Percentiles rank a stretch among this genome's conserved stretches.
Conservation (phyloP, 2,888 invertebrate genomes). For the Mystacides longicornis region DNA sequence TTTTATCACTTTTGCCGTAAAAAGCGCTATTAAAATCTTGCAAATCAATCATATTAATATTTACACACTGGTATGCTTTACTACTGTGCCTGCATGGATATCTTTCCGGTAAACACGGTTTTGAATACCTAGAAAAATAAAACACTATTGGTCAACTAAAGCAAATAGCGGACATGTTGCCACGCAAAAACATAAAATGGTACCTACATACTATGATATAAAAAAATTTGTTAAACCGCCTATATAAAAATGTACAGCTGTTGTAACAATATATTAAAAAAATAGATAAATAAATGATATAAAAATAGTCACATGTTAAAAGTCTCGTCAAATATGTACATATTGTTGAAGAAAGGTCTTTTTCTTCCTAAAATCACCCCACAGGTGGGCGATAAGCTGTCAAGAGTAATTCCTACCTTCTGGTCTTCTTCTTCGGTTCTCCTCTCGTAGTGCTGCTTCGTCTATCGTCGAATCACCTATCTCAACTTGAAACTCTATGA, state of each 20-base stretch:
- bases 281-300: neutral
- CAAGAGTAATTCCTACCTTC: too few relatives aligned
- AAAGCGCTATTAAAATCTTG: neutral
- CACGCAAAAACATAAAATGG: slow-evolving; percentile 2
- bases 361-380: too few relatives aligned
- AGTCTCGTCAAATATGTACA: too few relatives aligned
- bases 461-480: too few relatives aligned
- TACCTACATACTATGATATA: neutral
- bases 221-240: neutral
- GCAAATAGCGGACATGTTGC: neutral
- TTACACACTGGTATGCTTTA: neutral
- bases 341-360: too few relatives aligned
- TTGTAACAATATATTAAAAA: neutral
- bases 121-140: neutral
- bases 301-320: neutral
- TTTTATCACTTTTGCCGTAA: slow-evolving; percentile 3
- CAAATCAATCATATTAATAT: slow-evolving; percentile 1
- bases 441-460: too few relatives aligned
- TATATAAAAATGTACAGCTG: too few relatives aligned
- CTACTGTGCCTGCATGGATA: neutral
- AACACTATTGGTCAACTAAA: neutral
- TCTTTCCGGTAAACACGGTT: neutral
- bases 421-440: too few relatives aligned
- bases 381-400: too few relatives aligned
- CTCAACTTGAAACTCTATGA: too few relatives aligned